phyloP scores from a whole-genome alignment of 1,140 invertebrate genomes.

The Penaeus vannamei region DNA sequence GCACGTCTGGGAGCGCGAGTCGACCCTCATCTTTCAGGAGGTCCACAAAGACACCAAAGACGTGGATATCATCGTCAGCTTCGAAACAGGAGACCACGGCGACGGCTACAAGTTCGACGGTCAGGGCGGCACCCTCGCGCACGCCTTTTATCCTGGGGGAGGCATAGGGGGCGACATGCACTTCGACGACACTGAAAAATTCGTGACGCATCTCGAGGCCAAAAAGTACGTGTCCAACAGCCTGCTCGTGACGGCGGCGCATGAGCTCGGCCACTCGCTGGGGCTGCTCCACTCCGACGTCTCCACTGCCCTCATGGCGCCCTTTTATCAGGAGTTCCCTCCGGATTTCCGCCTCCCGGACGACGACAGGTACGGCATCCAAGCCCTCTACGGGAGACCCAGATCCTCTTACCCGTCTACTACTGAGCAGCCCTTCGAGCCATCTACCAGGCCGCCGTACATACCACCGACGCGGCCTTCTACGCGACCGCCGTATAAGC shows the following conservation, averaged over 20 bases:
- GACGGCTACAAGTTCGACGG: conserved; percentile 77
- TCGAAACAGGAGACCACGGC: conserved; percentile 81
- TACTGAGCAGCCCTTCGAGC: background rate
- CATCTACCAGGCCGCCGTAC: conserved; percentile 43
- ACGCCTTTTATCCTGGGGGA: conserved; percentile 73
- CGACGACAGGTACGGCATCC: conserved; percentile 73
- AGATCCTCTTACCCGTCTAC: background rate
- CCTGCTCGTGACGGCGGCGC: conserved; percentile 73
- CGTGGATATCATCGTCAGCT: conserved; percentile 55
- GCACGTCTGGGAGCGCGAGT: conserved; percentile 32
- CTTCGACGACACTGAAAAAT: conserved; percentile 75
- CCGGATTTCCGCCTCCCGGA: conserved; percentile 76
- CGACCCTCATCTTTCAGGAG: conserved; percentile 18
- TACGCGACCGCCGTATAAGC: conserved; percentile 34
- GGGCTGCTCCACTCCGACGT: conserved; percentile 72
- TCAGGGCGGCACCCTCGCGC: conserved; percentile 71
- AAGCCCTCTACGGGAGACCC: conserved; percentile 72
- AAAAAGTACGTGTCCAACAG: conserved; percentile 71
- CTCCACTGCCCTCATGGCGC: conserved; percentile 72
- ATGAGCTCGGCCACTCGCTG: conserved; percentile 74
- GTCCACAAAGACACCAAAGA: conserved; percentile 34
- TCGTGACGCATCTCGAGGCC: conserved; percentile 69
- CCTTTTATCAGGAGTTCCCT: conserved; percentile 72
- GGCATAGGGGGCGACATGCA: conserved; percentile 74
- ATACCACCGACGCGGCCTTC: conserved; percentile 4